Base-by-base conservation (phyloP, 2,113 vertebrate genomes). In the Oophaga pumilio region DNA sequence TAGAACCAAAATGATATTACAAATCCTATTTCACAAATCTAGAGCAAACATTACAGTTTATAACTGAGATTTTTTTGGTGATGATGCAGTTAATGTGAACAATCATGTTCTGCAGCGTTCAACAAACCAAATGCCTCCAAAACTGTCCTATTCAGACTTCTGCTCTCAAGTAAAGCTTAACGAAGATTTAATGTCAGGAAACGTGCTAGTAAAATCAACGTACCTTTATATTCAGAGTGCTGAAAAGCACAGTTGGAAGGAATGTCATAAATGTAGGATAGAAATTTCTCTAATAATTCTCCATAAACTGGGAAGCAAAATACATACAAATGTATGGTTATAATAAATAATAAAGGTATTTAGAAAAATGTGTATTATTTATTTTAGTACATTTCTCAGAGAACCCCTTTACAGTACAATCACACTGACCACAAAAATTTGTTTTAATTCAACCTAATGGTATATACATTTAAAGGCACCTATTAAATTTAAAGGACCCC, bases 281-380 rank as follows among this genome's bases (percentile, higher is more conserved):
- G 53, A 60, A 9, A 85, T 43, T 59, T 85, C 50, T 85, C 83
- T 43, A 85, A 74, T 56, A 85, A 53, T 57, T 85, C 83, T 53
- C 68, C 83, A 74, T 74, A 85, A 5, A 74, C 83, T 85, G n/a
- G 17, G 53, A 28, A 71, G 66, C 17, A 57, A 73, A 62, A 82
- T 8, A 56, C 57, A 77, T 24, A 3, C 43, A 77, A 53, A 12
- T 20, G 69, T 9, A 9, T 18, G n/a, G 24, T 24, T 43, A 43
- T 43, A n/a, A n/a, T n/a, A n/a, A 57, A 43, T 43, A 43, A 43
- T 43, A 43, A 43, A 43, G 33, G 33, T 43, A 43, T 43, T 43
- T 43, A 1, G 33, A 43, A 43, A 43, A 43, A 43, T 43, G 33
- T 43, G 33, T 43, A 43, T 43, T 43, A 43, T 43, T 43, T 43